Percentiles rank a stretch among this genome's conserved stretches.
These are phyloP conservation scores for Orientallactaga bullata DNA, from an alignment of 2,113 vertebrate genomes.

Conservation along the genomic window DNA sequence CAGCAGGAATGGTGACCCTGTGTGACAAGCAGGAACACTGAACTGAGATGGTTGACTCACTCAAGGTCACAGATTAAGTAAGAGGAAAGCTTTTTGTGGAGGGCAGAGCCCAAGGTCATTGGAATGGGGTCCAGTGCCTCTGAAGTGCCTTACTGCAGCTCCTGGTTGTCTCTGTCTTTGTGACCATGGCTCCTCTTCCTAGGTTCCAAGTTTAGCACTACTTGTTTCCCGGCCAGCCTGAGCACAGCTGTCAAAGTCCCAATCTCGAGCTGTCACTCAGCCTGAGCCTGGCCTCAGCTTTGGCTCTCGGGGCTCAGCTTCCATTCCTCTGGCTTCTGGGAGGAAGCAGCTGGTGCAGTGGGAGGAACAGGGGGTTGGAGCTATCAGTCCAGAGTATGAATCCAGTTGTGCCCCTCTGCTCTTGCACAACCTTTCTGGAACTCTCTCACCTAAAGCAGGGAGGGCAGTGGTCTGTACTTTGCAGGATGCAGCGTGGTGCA, in stretches of 20 bases:
- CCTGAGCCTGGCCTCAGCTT: neutral
- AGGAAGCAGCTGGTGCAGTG: neutral
- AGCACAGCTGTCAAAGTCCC: slow-evolving; percentile 55
- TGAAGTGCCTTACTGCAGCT: rapidly evolving
- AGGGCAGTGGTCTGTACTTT: neutral
- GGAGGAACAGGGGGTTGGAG: neutral
- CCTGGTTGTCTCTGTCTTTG: neutral
- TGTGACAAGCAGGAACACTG: slow-evolving; percentile 51
- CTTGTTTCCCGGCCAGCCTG: slow-evolving; percentile 34
- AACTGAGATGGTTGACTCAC: slow-evolving; percentile 9
- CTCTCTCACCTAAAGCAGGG: neutral
- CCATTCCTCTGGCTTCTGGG: neutral
- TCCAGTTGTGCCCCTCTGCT: neutral
- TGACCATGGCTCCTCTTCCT: neutral
- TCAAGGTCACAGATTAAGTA: slow-evolving; percentile 58
- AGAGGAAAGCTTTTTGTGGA: neutral
- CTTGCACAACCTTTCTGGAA: neutral
- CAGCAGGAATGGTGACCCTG: neutral
- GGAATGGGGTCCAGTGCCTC: neutral
- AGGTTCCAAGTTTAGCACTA: neutral
- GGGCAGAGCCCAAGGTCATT: neutral
- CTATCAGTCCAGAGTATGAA: neutral
- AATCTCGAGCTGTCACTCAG: slow-evolving; percentile 58
- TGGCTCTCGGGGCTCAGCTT: neutral
- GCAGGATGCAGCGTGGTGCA: neutral